Conservation (phyloP, 2,113 vertebrate genomes). For the Pelodiscus sinensis region DNA sequence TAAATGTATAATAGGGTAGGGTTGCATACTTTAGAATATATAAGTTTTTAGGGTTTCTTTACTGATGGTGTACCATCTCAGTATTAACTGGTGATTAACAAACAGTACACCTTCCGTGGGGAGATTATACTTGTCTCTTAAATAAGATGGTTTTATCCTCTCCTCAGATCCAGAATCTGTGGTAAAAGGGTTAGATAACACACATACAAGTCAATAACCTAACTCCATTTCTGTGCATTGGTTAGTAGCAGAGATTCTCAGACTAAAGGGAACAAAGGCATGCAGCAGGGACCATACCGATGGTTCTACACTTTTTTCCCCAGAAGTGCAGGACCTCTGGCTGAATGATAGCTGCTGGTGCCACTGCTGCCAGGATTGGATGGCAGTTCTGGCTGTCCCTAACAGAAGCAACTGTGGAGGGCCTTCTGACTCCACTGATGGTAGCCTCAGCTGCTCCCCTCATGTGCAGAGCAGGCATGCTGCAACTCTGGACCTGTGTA, state of each 20-base stretch:
- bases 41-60: neutral
- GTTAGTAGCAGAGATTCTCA: neutral
- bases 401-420: neutral
- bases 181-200: neutral
- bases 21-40: neutral
- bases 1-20: neutral
- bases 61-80: neutral
- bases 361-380: neutral
- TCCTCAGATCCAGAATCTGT: neutral
- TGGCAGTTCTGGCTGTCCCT: neutral
- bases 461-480: neutral
- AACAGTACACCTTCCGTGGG: neutral
- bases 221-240: neutral
- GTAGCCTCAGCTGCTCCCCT: too few relatives aligned
- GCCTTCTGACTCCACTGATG: neutral
- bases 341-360: neutral
- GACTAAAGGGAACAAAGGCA: neutral
- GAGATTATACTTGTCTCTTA: neutral
- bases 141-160: neutral
- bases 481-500: neutral
- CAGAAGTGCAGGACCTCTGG: neutral
- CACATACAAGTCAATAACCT: neutral
- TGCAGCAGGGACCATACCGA: neutral
- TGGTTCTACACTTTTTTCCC: neutral
- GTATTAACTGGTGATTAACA: neutral